phyloP scores from a whole-genome alignment of 2,888 invertebrate genomes.

The Morpho achilles region DNA sequence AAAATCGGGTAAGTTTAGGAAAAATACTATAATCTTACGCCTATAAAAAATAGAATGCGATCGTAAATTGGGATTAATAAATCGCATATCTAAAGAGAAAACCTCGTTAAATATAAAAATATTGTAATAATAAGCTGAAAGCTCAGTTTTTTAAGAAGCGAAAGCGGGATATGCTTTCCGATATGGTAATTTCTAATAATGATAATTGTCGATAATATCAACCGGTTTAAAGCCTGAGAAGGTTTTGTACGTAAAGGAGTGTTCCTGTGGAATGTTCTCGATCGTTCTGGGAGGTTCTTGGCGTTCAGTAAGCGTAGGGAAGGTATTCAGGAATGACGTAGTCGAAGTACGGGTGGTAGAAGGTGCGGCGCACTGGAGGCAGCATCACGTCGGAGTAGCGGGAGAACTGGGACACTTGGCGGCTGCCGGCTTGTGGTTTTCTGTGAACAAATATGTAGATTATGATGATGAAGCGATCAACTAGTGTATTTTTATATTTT shows the following conservation, averaged over 20 bases:
- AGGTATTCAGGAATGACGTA: conserved; percentile 55
- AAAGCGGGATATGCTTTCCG: conserved; percentile 71
- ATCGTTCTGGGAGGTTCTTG: conserved; percentile 33
- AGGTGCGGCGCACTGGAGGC: conserved; percentile 59
- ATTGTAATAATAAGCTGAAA: conserved; percentile 51
- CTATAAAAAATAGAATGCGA: conserved; percentile 70
- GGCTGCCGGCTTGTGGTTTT: conserved; percentile 64
- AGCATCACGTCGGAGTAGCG: conserved; percentile 72
- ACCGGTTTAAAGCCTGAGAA: conserved; percentile 48
- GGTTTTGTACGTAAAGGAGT: conserved; percentile 52
- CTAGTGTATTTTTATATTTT: no score
- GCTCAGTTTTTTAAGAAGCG: conserved; percentile 58
- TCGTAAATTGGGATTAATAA: conserved; percentile 49
- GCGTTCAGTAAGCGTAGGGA: conserved; percentile 61
- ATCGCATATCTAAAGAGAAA: conserved; percentile 63
- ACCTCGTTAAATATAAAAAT: conserved; percentile 57
- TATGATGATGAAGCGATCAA: no score
- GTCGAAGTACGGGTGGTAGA: conserved; percentile 59
- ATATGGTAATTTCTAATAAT: conserved; percentile 59
- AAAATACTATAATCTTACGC: conserved; percentile 48
- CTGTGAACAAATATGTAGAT: conserved; percentile 37
- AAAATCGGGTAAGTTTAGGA: conserved; percentile 29
- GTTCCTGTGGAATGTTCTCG: conserved; percentile 40
- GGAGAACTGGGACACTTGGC: conserved; percentile 68
- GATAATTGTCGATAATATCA: conserved; percentile 32